phyloP scores from a whole-genome alignment of 2,797 vertebrate species.

The Pipistrellus kuhlii region DNA sequence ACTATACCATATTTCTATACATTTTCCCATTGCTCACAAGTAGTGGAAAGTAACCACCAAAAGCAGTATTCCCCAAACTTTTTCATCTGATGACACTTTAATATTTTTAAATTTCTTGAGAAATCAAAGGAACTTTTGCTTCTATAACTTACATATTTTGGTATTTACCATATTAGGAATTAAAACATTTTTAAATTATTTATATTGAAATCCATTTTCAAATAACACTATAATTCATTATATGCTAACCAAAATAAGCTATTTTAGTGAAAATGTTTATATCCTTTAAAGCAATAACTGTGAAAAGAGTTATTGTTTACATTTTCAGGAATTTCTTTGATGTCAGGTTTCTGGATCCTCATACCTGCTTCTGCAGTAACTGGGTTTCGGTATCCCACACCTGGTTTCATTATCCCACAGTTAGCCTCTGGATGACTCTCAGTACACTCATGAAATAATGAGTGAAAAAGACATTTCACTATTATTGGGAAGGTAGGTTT shows the following conservation, averaged over 20 bases:
- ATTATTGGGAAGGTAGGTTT: not conserved
- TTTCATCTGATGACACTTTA: not conserved
- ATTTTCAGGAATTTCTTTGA: not conserved
- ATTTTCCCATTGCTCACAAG: not conserved
- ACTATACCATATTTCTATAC: not conserved
- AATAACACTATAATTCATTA: not conserved
- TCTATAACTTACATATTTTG: not conserved
- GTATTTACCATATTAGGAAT: not conserved
- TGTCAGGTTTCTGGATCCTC: not conserved
- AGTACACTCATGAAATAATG: not conserved
- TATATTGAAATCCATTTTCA: slow-evolving; percentile 1
- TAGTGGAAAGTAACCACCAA: not conserved
- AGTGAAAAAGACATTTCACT: not conserved
- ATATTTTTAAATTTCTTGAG: not conserved
- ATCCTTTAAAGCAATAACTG: not conserved
- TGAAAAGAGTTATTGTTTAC: not conserved
- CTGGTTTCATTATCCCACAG: not conserved
- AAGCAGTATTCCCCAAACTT: not conserved
- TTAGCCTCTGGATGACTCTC: not conserved
- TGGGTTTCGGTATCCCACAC: not conserved
- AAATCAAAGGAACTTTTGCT: not conserved
- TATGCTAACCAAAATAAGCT: not conserved
- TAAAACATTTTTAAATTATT: not conserved
- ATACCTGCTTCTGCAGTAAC: not conserved
- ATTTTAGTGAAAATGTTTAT: not conserved